A percentile compares a stretch with the other conserved stretches of the same genome.
phyloP scores from a whole-genome alignment of 2,113 vertebrate species.

The Macaca nemestrina region DNA sequence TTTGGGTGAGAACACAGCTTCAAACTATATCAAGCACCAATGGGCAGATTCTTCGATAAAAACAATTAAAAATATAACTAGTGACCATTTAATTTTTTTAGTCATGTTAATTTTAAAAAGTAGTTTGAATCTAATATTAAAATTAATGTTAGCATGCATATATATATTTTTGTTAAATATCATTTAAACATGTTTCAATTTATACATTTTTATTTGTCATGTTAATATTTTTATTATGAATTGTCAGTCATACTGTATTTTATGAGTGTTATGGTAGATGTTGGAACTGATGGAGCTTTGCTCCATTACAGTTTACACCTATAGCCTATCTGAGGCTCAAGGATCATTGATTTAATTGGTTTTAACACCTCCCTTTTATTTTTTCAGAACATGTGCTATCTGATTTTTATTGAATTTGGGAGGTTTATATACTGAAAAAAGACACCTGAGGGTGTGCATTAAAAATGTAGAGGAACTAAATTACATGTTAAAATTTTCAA shows the following conservation, averaged over 20 bases:
- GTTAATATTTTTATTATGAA: background rate
- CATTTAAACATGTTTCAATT: background rate
- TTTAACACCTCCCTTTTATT: background rate
- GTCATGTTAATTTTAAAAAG: background rate
- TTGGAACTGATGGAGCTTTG: background rate
- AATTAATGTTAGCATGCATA: background rate
- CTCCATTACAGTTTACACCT: background rate
- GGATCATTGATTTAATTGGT: slow-evolving; percentile 22
- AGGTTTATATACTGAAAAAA: background rate
- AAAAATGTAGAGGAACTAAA: background rate
- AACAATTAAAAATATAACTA: background rate
- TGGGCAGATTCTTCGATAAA: background rate
- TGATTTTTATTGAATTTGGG: background rate
- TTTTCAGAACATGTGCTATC: slow-evolving; percentile 14
- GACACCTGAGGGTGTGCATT: background rate
- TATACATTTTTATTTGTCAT: background rate
- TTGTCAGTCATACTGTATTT: background rate
- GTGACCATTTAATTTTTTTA: background rate
- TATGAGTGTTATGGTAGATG: background rate
- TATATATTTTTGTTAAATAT: background rate
- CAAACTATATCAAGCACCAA: background rate
- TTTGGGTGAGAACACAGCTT: too few species aligned
- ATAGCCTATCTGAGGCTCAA: background rate
- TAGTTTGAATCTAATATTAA: background rate
- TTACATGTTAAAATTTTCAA: background rate